A percentile compares a stretch with the other conserved stretches of the same genome.
Evolutionary conservation across 2,113 vertebrate genomes (phyloP).

Genomic region (Antigone vipio): DNA sequence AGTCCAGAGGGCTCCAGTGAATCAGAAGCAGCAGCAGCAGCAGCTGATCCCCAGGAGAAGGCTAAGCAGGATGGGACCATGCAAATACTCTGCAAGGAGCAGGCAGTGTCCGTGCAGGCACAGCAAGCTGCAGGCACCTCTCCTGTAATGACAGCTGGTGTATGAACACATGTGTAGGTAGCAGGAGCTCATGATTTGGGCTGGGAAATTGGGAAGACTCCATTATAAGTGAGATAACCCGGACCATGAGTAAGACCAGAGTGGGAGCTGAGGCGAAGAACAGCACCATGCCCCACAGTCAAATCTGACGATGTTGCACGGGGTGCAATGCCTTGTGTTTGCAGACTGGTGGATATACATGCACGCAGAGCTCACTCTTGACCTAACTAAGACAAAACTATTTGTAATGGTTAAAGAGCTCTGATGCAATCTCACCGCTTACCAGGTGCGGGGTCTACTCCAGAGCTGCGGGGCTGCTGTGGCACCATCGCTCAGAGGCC

Average conservation of each 20-base stretch:
- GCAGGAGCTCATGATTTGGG: not conserved
- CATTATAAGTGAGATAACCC: not conserved
- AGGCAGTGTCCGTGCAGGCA: not conserved
- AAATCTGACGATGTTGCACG: not conserved
- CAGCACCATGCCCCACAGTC: not conserved
- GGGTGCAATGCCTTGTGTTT: not conserved
- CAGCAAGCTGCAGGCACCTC: not conserved
- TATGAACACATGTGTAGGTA: not conserved
- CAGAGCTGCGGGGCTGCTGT: not conserved
- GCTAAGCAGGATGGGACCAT: not conserved
- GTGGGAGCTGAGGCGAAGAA: not conserved
- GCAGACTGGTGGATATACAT: not conserved
- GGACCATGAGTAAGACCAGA: not conserved
- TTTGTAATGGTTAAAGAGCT: not conserved
- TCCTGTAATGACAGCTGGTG: not conserved
- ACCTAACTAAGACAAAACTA: not conserved
- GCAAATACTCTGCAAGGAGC: not conserved
- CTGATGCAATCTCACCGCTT: not conserved
- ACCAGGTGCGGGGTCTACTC: not conserved
- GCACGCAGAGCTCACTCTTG: not conserved
- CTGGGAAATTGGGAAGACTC: not conserved
- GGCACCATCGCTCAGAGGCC: too few relatives aligned
- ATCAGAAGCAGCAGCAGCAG: not conserved
- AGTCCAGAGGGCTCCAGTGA: not conserved
- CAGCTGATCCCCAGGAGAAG: not conserved